Percentiles rank a stretch among this genome's conserved stretches.
Evolutionary conservation across 2,888 invertebrate species (phyloP).

Genomic region (Nephrocerus scutellatus): DNA sequence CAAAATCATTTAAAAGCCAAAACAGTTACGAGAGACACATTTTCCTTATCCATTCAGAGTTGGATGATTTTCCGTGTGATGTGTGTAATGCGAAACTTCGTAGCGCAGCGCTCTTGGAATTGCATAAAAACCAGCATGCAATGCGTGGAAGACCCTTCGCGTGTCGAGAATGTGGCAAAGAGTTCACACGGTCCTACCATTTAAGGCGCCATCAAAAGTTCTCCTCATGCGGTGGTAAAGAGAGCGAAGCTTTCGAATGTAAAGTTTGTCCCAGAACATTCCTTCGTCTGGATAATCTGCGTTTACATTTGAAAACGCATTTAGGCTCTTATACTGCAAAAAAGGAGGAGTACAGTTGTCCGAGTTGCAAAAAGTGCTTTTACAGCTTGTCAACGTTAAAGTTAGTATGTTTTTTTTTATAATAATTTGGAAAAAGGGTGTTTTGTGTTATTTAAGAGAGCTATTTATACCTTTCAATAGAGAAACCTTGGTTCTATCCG

Average conservation of each 20-base stretch:
- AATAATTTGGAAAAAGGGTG: neutral
- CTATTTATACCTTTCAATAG: too few species aligned
- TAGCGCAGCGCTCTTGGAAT: constrained; percentile 54
- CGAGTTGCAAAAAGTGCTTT: constrained; percentile 61
- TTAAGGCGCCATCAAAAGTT: constrained; percentile 51
- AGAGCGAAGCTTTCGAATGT: constrained; percentile 40
- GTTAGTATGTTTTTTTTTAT: constrained; percentile 29
- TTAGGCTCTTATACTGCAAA: constrained; percentile 55
- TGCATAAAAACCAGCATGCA: constrained; percentile 60
- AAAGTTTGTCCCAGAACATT: constrained; percentile 46
- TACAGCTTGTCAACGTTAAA: constrained; percentile 55
- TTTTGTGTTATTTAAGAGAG: too few species aligned
- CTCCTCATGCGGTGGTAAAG: constrained; percentile 39
- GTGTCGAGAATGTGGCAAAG: constrained; percentile 62
- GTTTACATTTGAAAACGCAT: constrained; percentile 63
- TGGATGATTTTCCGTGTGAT: constrained; percentile 56
- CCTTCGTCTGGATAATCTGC: constrained; percentile 60
- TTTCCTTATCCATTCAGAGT: constrained; percentile 62
- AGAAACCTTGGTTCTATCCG: neutral
- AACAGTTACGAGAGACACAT: constrained; percentile 60
- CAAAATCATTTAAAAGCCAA: constrained; percentile 65
- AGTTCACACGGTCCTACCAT: constrained; percentile 71
- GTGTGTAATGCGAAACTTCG: constrained; percentile 63
- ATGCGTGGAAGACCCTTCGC: constrained; percentile 56
- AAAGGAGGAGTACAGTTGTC: constrained; percentile 54